Base-by-base conservation (phyloP, 2,888 invertebrate genomes). In the Ophion ventricosus region DNA sequence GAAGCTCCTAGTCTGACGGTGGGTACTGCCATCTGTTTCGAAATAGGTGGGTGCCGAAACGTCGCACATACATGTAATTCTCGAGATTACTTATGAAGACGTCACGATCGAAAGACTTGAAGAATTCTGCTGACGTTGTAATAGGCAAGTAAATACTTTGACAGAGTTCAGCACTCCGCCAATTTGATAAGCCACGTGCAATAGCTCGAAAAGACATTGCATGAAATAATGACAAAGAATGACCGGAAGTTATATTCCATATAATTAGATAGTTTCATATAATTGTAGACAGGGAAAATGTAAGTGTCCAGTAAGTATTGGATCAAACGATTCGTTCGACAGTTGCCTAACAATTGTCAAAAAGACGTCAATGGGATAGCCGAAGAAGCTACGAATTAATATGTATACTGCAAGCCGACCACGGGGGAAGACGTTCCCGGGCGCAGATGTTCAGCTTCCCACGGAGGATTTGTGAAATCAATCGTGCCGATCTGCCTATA, bases 391-490 rank as follows among this genome's bases (percentile, higher is more conserved):
- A 35, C 35, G 7, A 64, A 54, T 25, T 26, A 69, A 8, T n/a
- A 57, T 29, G 26, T 4, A 40, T 26, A 29, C 54, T 5, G 23
- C 72, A 20, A 14, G n/a, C 7, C 29, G 17, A 61, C 70, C 43
- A 49, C 11, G 43, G 25, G 29, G 61, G 29, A 69, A 84, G 81
- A 72, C 59, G 75, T 57, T 43, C 40, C 26, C 43, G 59, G 5
- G 54, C 25, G 26, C 84, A 84, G 84, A 72, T 82, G 84, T 72
- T 8, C 23, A 76, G 49, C 5, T 82, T 84, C 84, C 59, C 84
- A 84, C 40, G 67, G 43, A 66, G 35, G 70, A 79, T 74, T 29
- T 26, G 78, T 59, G 59, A 76, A 67, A 82, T 84, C 79, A 80
- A 79, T 82, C 84, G 72, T 25, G 59, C 40, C 35, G 43, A 72